These are phyloP conservation scores for Capitulum mitella DNA, from an alignment of 2,888 invertebrate species.

Conservation along the genomic window DNA sequence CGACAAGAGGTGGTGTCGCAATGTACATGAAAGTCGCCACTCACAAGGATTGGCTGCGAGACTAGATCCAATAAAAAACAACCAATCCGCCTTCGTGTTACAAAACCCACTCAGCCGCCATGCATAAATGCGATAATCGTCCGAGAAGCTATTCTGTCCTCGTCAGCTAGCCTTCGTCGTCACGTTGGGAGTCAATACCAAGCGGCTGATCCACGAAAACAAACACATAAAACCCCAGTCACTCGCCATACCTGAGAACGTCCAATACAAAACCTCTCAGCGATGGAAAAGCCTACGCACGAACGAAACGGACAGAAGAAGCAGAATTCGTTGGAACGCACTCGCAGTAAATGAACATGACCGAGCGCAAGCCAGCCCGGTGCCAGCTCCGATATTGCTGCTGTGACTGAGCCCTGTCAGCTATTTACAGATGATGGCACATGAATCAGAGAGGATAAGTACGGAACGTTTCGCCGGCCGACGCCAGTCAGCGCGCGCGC, in stretches of 20 bases:
- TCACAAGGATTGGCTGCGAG: slow-evolving; percentile 17
- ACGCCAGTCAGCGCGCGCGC: neutral
- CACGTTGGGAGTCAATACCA: no score
- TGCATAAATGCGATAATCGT: slow-evolving; percentile 6
- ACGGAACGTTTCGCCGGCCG: neutral
- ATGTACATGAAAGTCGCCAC: neutral
- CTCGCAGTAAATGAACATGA: neutral
- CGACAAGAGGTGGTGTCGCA: neutral
- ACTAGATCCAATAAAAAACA: slow-evolving; percentile 20
- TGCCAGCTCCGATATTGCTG: neutral
- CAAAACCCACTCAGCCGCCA: neutral
- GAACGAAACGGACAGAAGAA: neutral
- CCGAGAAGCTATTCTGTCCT: no score
- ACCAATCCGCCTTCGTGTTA: neutral
- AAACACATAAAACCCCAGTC: neutral
- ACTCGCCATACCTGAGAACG: slow-evolving; percentile 11
- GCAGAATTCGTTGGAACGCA: neutral
- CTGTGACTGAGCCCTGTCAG: neutral
- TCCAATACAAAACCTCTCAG: slow-evolving; percentile 1
- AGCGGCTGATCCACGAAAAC: neutral
- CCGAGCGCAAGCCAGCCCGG: neutral
- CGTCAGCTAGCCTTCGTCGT: no score
- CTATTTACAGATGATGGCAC: neutral
- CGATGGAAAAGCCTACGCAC: neutral
- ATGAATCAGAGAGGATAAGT: neutral